Evolutionary conservation across 2,797 vertebrate species (phyloP), one percentile per base, ranked within the genome.

Genomic region (Loris lydekkerianus): DNA sequence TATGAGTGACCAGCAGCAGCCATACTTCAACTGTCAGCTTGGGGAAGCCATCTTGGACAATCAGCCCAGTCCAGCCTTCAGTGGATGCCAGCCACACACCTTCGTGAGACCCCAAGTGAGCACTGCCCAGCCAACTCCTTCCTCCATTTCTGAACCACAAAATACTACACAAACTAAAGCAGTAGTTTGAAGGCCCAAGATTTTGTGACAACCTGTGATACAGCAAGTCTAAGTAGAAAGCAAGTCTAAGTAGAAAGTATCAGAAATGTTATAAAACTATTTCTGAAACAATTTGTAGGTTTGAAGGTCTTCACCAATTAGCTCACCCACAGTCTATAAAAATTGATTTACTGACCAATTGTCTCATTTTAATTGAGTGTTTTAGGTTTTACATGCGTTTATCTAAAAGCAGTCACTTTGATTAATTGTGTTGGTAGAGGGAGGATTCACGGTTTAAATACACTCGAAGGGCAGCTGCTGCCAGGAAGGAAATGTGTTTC

Each of bases 351-450:
- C 21, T 31, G 58, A 72, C 49, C 17, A 29, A 49, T 83, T 70
- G 53, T 65, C 60, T 84, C 49, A 86, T 53, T 92, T 80, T 81
- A 85, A 84, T 81, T 75, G n/a, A 63, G 65, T 65, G 34, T 87
- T 93, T 65, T 90, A 72, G 23, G 43, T 89, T 91, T 95, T 95
- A 43, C 5, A 70, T 84, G 65, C 34, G 93, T 94, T 82, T 88
- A 97, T 85, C 90, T 27, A 10, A 70, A 97, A 75, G 23, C 7
- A 83, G 95, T 96, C 93, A 63, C 97, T 97, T 97, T 89, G 97
- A 98, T 98, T 96, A 94, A 95, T 97, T 97, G 95, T 97, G 96
- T 97, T 91, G 43, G 97, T 95, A 86, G 70, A 97, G 58, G 82
- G 89, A 97, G 84, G 81, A 94, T 91, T 96, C 95, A 83, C 67